Base-by-base conservation (phyloP, 2,113 vertebrate species). In the Recurvirostra avosetta region DNA sequence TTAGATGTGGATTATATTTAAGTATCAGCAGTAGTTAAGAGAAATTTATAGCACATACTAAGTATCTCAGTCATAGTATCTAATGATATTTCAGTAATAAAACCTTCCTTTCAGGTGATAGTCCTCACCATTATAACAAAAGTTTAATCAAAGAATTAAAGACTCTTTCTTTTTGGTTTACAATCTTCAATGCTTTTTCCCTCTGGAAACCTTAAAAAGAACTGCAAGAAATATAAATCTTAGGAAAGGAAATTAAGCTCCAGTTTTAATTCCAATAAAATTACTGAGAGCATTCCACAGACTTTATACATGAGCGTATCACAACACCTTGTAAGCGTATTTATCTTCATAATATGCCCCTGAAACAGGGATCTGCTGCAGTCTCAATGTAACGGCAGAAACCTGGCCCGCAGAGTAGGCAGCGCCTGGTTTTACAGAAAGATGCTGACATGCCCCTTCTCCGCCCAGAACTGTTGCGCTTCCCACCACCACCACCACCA, bases 141-240 rank as follows among this genome's bases (percentile, higher is more conserved):
- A 94, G 83, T 68, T 91, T 79, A 96, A 95, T 94, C 86, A 92
- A 89, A 96, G 58, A 71, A 92, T 94, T 96, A 94, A 94, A 94
- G 77, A 82, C 53, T 74, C 82, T 95, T 94, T 82, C 61, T 65
- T 92, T 92, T 91, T 76, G 81, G 83, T 95, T 97, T 97, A 91
- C 66, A 86, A 11, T 80, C 61, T 68, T 75, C 88, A 63, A 53
- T 65, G 89, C 70, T 65, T 90, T 92, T 82, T 90, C 86, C 88
- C 81, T 86, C 95, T 95, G 91, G 92, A 95, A 94, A 75, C 71
- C 53, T 89, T 94, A 89, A 91, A 92, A 67, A 90, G 66, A 74
- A 66, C 47, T n/a, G 49, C 26, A 62, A 59, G 70, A 90, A 85
- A 66, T 89, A 89, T 66, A 92, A 96, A 96, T 92, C 88, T 94